Evolutionary conservation across 2,797 vertebrate species (phyloP), one percentile per base, ranked within the genome.

Genomic region (Argya squamiceps): DNA sequence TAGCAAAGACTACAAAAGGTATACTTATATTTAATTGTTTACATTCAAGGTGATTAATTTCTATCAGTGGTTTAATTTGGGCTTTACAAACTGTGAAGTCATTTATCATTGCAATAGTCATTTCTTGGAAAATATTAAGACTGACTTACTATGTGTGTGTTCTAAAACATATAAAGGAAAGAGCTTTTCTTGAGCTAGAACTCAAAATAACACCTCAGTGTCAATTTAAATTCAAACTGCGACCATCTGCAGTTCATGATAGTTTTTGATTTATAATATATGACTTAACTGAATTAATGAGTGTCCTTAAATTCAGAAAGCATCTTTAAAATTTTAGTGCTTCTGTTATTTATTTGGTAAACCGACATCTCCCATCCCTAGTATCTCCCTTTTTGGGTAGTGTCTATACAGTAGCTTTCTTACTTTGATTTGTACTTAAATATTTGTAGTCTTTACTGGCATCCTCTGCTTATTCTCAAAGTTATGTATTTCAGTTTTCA

Each of bases 1-100:
- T 97, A 95, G 96, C 97, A 93, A 98, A 97, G 93, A 92, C 87
- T 67, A 94, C 98, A 77, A 98, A 98, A 99, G 98, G 98, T 99
- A 98, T 97, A 92, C 91, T 95, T 97, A 76, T 86, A 68, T 97
- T 95, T 96, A 96, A 67, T 81, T 96, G 89, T 71, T 95, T 68
- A 22, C 22, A 44, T 84, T 97, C 55, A 59, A 73, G 80, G 69
- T 69, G 73, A 81, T 85, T 97, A 0, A 83, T 80, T 94, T 85
- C 46, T 63, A 36, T 41, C 20, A 67, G 11, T 4, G 11, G 67
- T 78, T 78, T 73, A 87, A 92, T 88, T 86, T 85, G 71, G 62
- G 9, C 37, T 86, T 76, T 63, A 27, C 39, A 37, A 58, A 16
- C 70, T 84, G 29, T 77, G 69, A 93, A 68, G 39, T 30, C 24